Base-by-base conservation (phyloP, 2,797 vertebrate species). In the Nasua narica region DNA sequence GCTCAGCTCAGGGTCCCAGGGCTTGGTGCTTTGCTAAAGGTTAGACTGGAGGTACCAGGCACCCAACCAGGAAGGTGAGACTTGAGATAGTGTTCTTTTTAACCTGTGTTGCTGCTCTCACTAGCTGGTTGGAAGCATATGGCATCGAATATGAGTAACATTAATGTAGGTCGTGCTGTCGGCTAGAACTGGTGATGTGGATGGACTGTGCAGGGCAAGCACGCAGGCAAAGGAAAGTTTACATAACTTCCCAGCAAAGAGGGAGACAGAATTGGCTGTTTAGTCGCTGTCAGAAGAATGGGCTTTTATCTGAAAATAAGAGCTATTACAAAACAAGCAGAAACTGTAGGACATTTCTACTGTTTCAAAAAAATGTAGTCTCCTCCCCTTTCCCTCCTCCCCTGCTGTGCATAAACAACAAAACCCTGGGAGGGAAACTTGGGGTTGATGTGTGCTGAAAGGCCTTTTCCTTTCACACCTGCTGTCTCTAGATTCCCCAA, bases 331-430 rank as follows among this genome's bases (percentile, higher is more conserved):
- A 92, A 96, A 62, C 16, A 48, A 93, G 29, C 56, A 89, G 70
- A 94, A 95, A 88, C 50, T 77, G 29, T 25, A 84, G 32, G 27
- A 14, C 72, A 58, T 70, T 58, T 89, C 52, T 25, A 1, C 29
- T 54, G n/a, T 95, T 97, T 87, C 40, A 95, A 78, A 95, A 78
- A 97, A 96, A 62, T 72, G 56, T 74, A 88, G 27, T 32, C 43
- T 37, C 18, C 67, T 65, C 4, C 0, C 40, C 35, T 8, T 72
- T n/a, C 6, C 0, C 14, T 3, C 21, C 14, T 21, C 18, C 37
- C 3, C 8, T 5, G 14, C 48, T 13, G 16, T 14, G 25, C 25
- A 48, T 70, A 87, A 94, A 95, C 18, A 92, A 83, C 35, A 89
- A 76, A 86, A 90, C n/a, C 5, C 19, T 18, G 48, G 54, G 35